A percentile compares a stretch with the other conserved stretches of the same genome.
Evolutionary conservation across 2,888 invertebrate species (phyloP).

Genomic region (Macrophya alboannulata): DNA sequence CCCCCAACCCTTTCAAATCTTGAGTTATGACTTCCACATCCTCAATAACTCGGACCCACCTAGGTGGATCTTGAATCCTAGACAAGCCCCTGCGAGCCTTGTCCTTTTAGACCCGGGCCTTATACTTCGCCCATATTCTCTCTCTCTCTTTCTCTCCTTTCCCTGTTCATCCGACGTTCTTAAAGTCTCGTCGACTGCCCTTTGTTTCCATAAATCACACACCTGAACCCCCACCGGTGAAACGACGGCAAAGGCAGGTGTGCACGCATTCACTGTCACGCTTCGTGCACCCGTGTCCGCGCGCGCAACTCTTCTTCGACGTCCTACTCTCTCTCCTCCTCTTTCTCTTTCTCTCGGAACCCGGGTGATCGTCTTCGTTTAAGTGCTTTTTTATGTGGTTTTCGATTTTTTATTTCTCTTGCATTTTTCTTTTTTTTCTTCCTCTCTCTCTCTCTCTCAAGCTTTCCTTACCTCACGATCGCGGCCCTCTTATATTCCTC

Average conservation of each 20-base stretch:
- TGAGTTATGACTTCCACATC: constrained; percentile 59
- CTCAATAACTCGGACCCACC: constrained; percentile 56
- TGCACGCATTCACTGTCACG: constrained; percentile 78
- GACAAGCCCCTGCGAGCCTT: neutral
- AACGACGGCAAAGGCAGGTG: constrained; percentile 74
- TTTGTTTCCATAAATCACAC: constrained; percentile 75
- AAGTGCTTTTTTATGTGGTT: constrained; percentile 77
- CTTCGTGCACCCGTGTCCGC: constrained; percentile 76
- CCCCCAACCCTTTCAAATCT: constrained; percentile 54
- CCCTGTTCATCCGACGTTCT: constrained; percentile 18
- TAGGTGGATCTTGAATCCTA: constrained; percentile 44
- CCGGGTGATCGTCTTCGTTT: constrained; percentile 65
- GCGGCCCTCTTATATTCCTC: constrained; percentile 61
- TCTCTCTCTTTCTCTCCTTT: neutral
- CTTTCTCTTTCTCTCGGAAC: constrained; percentile 60
- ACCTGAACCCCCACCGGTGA: constrained; percentile 54
- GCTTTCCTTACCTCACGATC: constrained; percentile 51
- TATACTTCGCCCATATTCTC: neutral
- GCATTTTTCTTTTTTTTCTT: constrained; percentile 60
- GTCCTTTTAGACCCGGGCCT: constrained; percentile 38
- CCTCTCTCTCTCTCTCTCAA: constrained; percentile 57
- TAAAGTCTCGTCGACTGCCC: constrained; percentile 60
- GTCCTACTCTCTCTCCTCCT: constrained; percentile 66
- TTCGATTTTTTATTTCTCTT: constrained; percentile 72
- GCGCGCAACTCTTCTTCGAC: constrained; percentile 66